Base-by-base conservation (phyloP, 1,140 invertebrate genomes). In the Holotrichia oblita region DNA sequence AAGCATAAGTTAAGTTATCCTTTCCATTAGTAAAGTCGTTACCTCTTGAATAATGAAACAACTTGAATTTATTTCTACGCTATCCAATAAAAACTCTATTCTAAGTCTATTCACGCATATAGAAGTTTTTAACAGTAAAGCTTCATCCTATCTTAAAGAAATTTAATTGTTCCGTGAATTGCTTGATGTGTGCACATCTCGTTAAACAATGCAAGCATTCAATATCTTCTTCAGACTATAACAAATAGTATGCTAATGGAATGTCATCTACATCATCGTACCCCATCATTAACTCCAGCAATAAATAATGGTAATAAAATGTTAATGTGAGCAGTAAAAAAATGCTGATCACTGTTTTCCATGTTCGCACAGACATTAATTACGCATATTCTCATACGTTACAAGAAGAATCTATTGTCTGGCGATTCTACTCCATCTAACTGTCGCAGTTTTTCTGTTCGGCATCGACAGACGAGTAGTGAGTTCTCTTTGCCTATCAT, bases 291-390 rank as follows among this genome's bases (percentile, higher is more conserved):
- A 69, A 69, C 22, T 24, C 22, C 22, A 27, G 20, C 17, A 27
- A 27, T 34, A 34, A 24, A 22, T 69, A 69, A 69, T 69, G 61
- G 61, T 14, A 20, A 27, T 69, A 27, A 69, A 69, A 69, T 69
- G 61, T 69, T 69, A 69, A 69, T 69, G 61, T 22, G 22, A 1
- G 61, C 10, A 17, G 7, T 34, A 69, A 69, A 69, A 69, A 34
- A 69, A 69, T 10, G 27, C 61, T 69, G 61, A 69, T 69, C 61
- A 69, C 61, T 69, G 22, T 69, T 69, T 69, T 69, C 61, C 61
- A 69, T 27, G 61, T 14, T 12, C 22, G 61, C 22, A 27, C 20
- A 69, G 22, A 69, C 61, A 69, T 69, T 69, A 69, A 69, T 69
- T 69, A 69, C 22, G 4, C 61, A 3, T 3, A 17, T 69, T 69